Evolutionary conservation across 2,888 invertebrate genomes (phyloP).

Genomic region (Meta bourneti): DNA sequence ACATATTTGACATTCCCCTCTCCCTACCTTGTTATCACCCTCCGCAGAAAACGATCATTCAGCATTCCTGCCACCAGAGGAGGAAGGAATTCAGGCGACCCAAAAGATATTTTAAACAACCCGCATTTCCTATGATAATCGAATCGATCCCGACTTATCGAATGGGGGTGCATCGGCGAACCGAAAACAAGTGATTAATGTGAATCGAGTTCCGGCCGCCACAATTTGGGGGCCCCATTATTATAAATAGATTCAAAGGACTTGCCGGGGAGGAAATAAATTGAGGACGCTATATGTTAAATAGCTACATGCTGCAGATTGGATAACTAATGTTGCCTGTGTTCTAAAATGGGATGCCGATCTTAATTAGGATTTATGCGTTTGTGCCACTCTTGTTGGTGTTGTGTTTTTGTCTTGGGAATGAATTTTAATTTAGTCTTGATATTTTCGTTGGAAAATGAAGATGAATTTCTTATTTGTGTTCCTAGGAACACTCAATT

Average conservation of each 20-base stretch:
- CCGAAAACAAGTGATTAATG: conserved; percentile 56
- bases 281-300: conserved; percentile 22
- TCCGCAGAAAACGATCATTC: background rate
- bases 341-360: background rate
- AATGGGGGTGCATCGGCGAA: conserved; percentile 16
- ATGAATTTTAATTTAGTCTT: conserved; percentile 32
- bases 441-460: background rate
- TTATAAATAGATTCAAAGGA: conserved; percentile 48
- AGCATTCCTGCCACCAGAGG: background rate
- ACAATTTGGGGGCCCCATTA: background rate
- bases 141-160: conserved; percentile 41
- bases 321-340: conserved; percentile 20
- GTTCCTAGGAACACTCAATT: background rate
- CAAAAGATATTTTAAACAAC: conserved; percentile 21
- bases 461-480: conserved; percentile 16
- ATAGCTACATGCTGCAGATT: conserved; percentile 5
- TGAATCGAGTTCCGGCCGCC: background rate
- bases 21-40: background rate
- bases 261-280: conserved; percentile 37
- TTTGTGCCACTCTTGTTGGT: conserved; percentile 7
- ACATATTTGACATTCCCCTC: background rate
- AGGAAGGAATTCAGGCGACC: background rate
- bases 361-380: conserved; percentile 49
- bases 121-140: conserved; percentile 19
- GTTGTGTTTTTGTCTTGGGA: background rate